These are phyloP conservation scores for Aspidiotus destructor DNA, from an alignment of 2,888 invertebrate species.

Conservation along the genomic window DNA sequence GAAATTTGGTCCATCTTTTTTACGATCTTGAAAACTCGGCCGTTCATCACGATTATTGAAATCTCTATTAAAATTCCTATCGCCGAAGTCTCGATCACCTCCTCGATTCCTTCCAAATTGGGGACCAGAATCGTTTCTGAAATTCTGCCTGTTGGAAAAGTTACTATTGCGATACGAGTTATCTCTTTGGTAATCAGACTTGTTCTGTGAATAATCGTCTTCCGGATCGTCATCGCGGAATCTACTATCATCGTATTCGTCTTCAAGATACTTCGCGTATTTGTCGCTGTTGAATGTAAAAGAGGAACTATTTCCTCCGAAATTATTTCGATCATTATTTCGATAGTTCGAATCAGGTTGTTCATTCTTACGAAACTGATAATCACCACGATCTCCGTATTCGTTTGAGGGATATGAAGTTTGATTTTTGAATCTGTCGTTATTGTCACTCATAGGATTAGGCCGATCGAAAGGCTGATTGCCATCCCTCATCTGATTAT, in stretches of 20 bases:
- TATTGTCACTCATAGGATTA: background rate
- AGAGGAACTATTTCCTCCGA: conserved; percentile 1
- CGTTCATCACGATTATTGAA: conserved; percentile 7
- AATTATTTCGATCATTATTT: conserved; percentile 9
- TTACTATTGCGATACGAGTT: conserved; percentile 4
- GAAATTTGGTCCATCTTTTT: background rate
- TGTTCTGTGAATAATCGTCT: conserved; percentile 3
- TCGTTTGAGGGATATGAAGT: too few relatives aligned
- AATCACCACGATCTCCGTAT: background rate
- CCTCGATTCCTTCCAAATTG: background rate
- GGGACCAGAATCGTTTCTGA: background rate
- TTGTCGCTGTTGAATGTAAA: conserved; percentile 21
- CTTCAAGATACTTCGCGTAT: conserved; percentile 29
- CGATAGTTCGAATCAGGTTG: background rate
- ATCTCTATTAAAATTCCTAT: background rate
- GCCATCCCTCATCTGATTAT: background rate
- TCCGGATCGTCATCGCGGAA: conserved; percentile 25
- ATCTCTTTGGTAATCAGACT: conserved; percentile 10
- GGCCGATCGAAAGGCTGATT: background rate
- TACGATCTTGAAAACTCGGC: background rate
- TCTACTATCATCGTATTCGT: conserved; percentile 32
- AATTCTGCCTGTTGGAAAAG: conserved; percentile 14
- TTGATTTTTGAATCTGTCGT: background rate
- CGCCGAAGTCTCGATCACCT: background rate
- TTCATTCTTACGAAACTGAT: background rate